Percentiles rank a stretch among this genome's conserved stretches.
Conservation (phyloP, 2,797 vertebrate genomes). For the Graptemys geographica region DNA sequence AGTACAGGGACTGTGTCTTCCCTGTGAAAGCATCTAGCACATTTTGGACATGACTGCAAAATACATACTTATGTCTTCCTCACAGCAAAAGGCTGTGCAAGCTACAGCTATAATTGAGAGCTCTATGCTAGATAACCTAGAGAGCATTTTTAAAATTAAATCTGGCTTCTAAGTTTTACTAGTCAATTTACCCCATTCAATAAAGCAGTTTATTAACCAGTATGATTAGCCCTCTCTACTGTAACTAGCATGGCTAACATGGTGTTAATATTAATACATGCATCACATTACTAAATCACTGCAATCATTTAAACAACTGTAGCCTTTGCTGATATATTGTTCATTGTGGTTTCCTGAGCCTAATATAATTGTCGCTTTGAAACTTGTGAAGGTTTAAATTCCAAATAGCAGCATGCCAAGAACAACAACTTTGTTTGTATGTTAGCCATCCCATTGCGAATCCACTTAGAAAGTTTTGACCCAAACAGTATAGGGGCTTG, state of each 20-base stretch:
- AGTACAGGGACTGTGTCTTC: neutral
- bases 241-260: neutral
- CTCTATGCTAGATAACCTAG: neutral
- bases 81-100: neutral
- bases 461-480: slow-evolving; percentile 40
- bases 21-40: neutral
- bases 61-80: neutral
- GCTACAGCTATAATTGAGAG: neutral
- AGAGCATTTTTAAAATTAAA: slow-evolving; percentile 11
- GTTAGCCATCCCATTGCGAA: slow-evolving; percentile 75
- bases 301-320: slow-evolving; percentile 46
- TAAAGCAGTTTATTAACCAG: neutral
- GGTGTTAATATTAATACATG: neutral
- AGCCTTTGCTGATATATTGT: slow-evolving; percentile 80
- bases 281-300: neutral
- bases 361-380: slow-evolving; percentile 81
- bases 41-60: neutral
- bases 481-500: slow-evolving; percentile 39
- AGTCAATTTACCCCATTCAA: neutral
- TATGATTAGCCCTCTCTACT: neutral
- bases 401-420: slow-evolving; percentile 82
- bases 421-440: slow-evolving; percentile 82
- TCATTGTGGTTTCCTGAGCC: slow-evolving; percentile 86
- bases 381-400: slow-evolving; percentile 77
- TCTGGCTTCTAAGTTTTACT: neutral